Conservation (phyloP, 2,797 vertebrate species). For the Rhinella marina region DNA sequence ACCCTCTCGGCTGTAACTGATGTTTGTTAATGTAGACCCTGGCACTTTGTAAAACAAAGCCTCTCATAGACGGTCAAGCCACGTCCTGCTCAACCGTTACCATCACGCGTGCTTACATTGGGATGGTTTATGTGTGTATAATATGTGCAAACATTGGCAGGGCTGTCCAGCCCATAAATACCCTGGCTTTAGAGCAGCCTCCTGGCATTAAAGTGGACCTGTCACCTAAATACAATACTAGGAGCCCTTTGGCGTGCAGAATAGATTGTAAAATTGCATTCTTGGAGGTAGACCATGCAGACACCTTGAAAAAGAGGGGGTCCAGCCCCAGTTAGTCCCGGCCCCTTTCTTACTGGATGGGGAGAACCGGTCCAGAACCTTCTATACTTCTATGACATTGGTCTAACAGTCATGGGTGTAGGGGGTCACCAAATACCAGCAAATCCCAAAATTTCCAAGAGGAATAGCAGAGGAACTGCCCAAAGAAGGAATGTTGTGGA, state of each 20-base stretch:
- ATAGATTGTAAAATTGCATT: neutral
- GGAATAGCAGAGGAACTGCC: too few relatives aligned
- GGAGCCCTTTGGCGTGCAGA: neutral
- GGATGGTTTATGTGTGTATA: constrained; percentile 46
- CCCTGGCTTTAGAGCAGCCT: neutral
- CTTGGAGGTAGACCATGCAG: neutral
- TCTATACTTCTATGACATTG: neutral
- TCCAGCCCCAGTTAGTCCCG: neutral
- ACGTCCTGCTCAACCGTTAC: constrained; percentile 15
- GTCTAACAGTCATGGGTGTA: neutral
- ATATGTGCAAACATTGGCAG: constrained; percentile 44
- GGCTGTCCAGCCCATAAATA: constrained; percentile 13
- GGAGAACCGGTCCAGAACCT: neutral
- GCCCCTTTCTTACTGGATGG: neutral
- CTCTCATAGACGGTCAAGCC: constrained; percentile 34
- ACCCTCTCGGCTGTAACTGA: constrained; percentile 12
- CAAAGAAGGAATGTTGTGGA: too few relatives aligned
- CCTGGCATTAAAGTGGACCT: neutral
- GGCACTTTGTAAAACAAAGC: constrained; percentile 47
- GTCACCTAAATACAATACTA: neutral
- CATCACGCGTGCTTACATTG: constrained; percentile 23
- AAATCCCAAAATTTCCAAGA: too few relatives aligned
- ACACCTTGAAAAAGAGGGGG: neutral
- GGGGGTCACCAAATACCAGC: neutral
- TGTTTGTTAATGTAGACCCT: constrained; percentile 56